These are phyloP conservation scores for Chrysolina americana DNA, from an alignment of 2,888 invertebrate species.

Conservation along the genomic window DNA sequence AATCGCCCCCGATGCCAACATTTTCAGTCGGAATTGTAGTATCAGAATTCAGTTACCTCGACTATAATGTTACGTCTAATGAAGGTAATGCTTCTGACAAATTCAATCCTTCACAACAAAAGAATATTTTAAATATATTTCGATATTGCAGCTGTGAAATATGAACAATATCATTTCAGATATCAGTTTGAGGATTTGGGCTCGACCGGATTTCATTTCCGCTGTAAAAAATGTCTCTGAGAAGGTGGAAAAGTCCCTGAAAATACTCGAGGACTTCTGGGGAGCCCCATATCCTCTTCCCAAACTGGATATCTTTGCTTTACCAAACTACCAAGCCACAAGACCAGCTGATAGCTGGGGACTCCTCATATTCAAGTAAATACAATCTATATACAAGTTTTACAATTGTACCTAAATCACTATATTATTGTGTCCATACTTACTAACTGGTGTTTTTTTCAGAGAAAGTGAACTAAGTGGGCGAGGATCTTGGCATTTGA, in stretches of 20 bases:
- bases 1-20: conserved; percentile 83
- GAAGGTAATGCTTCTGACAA: conserved; percentile 42
- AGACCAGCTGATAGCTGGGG: conserved; percentile 87
- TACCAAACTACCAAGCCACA: conserved; percentile 80
- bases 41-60: conserved; percentile 73
- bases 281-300: conserved; percentile 77
- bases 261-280: conserved; percentile 77
- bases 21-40: conserved; percentile 82
- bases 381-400: not conserved
- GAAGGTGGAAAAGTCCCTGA: conserved; percentile 74
- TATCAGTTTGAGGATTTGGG: conserved; percentile 76
- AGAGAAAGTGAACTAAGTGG: conserved; percentile 83
- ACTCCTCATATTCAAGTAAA: conserved; percentile 82
- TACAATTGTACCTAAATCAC: not conserved
- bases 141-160: not conserved
- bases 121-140: too few relatives aligned
- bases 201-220: conserved; percentile 75
- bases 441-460: conserved; percentile 49
- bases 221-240: conserved; percentile 74
- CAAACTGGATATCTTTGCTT: conserved; percentile 80
- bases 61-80: conserved; percentile 56
- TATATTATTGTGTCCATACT: not conserved
- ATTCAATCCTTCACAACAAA: not conserved
- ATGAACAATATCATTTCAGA: conserved; percentile 49
- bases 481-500: conserved; percentile 77